Base-by-base conservation (phyloP, 2,797 vertebrate species). In the Lacerta viridis region DNA sequence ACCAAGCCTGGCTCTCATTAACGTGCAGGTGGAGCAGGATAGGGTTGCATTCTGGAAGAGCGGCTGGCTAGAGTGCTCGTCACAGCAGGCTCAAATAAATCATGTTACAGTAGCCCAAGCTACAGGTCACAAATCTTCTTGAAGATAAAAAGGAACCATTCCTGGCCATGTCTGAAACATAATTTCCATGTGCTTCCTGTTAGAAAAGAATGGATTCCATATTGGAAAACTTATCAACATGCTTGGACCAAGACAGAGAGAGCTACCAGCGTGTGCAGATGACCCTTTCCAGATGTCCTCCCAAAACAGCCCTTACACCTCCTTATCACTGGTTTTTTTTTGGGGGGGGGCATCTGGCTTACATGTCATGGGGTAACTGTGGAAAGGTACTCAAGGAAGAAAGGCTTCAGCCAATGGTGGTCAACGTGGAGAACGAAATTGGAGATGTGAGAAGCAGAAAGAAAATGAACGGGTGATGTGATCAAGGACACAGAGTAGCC, bases 201-300 rank as follows among this genome's bases (percentile, higher is more conserved):
- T 96, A 96, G 59, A 89, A 92, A 92, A 64, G 92, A 93, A 95
- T 93, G n/a, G 95, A 88, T 94, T 93, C 94, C 95, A 95, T 71
- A 91, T 86, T 96, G 92, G 85, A 80, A 93, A 94, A 94, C 87
- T 83, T 92, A 94, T 55, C 0, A 10, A 86, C 90, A 79, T 91
- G 91, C 91, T 91, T 92, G 92, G 85, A 86, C 93, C 86, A 50
- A 84, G 92, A 43, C 90, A 85, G 85, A 69, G 84, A 92, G 89
- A 66, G 79, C 93, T 94, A 88, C 95, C 90, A 87, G 92, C 81
- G 87, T 87, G 90, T 27, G 29, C 85, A 43, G 72, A 0, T 87
- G 93, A 93, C 93, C 91, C 91, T 89, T 93, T 95, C 95, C 95
- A 96, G 93, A 95, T 95, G 93, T 95, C 59, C 75, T 8, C 82